These are phyloP conservation scores for Leptopterna dolabrata DNA, from an alignment of 2,888 invertebrate species.

Conservation along the genomic window DNA sequence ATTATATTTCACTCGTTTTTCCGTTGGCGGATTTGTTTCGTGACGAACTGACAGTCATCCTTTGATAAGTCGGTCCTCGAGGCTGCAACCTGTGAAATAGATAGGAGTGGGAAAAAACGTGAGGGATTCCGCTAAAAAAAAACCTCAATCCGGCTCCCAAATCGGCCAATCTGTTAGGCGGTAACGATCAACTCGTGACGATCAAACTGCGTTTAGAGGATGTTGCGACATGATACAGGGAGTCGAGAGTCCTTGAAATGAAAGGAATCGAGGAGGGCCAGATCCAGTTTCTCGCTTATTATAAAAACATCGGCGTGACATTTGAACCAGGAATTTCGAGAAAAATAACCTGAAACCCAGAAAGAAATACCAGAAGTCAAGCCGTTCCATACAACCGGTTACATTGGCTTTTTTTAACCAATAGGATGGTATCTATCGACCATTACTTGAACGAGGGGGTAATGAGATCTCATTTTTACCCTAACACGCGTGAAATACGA, in stretches of 20 bases:
- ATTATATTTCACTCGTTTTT: no score
- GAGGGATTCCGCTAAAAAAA: background rate
- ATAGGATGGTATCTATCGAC: no score
- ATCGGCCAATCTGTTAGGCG: background rate
- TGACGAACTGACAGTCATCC: no score
- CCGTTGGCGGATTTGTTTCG: no score
- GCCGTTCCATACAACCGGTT: no score
- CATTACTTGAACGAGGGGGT: no score
- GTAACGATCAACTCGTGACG: conserved; percentile 30
- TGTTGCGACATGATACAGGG: conserved; percentile 3
- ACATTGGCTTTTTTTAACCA: no score
- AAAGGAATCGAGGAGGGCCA: background rate
- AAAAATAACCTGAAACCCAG: background rate
- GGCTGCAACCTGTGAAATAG: no score
- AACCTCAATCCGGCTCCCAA: background rate
- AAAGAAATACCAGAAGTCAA: no score
- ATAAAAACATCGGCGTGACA: background rate
- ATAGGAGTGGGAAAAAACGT: background rate
- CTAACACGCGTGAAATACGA: no score
- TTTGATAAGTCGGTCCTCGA: no score
- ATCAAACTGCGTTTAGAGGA: conserved; percentile 23
- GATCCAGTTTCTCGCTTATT: background rate
- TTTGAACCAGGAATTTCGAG: background rate
- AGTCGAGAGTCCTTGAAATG: background rate
- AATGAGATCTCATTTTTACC: no score